Evolutionary conservation across 2,888 invertebrate genomes (phyloP).

Genomic region (Nemurella pictetii): DNA sequence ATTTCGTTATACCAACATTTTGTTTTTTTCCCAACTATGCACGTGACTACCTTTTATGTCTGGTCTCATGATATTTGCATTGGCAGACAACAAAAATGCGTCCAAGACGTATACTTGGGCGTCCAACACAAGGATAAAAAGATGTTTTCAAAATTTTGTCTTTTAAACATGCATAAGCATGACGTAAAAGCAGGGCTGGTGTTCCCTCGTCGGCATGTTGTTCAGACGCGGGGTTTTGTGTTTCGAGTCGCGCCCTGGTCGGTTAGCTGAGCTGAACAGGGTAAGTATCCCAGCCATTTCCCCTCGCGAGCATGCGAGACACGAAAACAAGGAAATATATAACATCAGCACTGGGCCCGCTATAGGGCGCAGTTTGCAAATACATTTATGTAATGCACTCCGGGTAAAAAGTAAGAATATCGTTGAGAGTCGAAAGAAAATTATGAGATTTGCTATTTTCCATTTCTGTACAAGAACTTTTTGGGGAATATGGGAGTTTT

Average conservation of each 20-base stretch:
- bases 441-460: neutral
- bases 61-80: neutral
- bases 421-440: neutral
- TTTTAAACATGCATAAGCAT: neutral
- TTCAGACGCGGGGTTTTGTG: neutral
- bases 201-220: neutral
- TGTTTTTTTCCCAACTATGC: neutral
- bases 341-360: neutral
- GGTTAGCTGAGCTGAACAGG: neutral
- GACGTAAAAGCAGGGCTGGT: neutral
- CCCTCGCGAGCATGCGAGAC: neutral
- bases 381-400: neutral
- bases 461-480: neutral
- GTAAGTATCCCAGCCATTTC: neutral
- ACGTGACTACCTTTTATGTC: neutral
- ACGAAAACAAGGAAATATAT: neutral
- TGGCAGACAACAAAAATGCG: neutral
- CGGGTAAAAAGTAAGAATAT: neutral
- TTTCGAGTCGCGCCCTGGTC: neutral
- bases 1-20: neutral
- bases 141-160: neutral
- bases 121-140: too few relatives aligned
- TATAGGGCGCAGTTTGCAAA: neutral
- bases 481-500: neutral
- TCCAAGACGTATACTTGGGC: neutral